Evolutionary conservation across 2,797 vertebrate species (phyloP), one percentile per base, ranked within the genome.

Genomic region (Graptemys geographica): DNA sequence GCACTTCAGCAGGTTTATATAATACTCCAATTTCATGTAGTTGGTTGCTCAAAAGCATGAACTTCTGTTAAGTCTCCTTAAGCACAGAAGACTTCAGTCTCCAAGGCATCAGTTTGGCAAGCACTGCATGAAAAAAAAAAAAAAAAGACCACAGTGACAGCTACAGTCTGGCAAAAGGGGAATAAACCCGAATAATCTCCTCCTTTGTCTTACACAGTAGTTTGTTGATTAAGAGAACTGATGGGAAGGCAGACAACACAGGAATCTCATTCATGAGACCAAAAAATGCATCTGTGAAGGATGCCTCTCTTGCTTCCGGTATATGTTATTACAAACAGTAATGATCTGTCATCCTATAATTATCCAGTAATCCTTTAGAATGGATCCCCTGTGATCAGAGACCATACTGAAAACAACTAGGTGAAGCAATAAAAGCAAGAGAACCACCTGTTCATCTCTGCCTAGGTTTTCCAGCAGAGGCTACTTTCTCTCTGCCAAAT

Each of bases 51-150:
- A n/a, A 85, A 88, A 41, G 78, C 19, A 86, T 91, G 12, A 87
- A 83, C 6, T 76, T 59, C 6, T 5, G 89, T 86, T 78, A 89
- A 91, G 91, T 53, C 12, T 86, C 16, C 3, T n/a, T 47, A n/a
- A 81, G 76, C 92, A 78, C 37, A 33, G 21, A 92, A 81, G 1
- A 81, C 23, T 76, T 53, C 84, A 5, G 3, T 90, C 88, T 95
- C 56, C 83, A 93, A 83, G 33, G 81, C 0, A 0, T 41, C 56
- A 8, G 16, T 3, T 53, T 56, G 28, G 65, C 19, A 1, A 89
- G 16, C n/a, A 79, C 28, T n/a, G 84, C 19, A 19, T 2, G 25
- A 6, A 44, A 83, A 82, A 37, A 44, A 83, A 82, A n/a, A n/a
- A n/a, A 89, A 86, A 90, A 85, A 69, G 3, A 55, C 41, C 37